Evolutionary conservation across 2,113 vertebrate genomes (phyloP), one percentile per base, ranked within the genome.

Genomic region (Pelodiscus sinensis): DNA sequence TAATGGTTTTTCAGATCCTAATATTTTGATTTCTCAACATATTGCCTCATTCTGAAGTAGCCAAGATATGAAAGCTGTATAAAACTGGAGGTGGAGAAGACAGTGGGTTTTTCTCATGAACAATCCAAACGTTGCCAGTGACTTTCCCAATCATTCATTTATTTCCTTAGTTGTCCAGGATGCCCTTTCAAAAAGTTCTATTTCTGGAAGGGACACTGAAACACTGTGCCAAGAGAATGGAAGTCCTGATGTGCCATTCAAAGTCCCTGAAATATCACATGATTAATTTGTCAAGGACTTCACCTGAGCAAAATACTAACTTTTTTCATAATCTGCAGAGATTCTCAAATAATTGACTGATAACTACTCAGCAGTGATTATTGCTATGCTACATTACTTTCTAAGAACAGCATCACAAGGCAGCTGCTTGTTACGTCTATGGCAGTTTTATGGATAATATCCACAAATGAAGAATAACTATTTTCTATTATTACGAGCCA

Each of bases 301-400:
- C 78, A 89, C 84, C 92, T n/a, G 21, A 88, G n/a, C 90, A 83
- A 78, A 75, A 24, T 51, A 21, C 52, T 85, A 87, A 82, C 81
- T 84, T 91, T 87, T 52, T 51, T 78, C 75, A 4, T 88, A 89
- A 93, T 89, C 95, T 94, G 85, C 79, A 93, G 95, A 95, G 68
- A 92, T 71, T 93, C 86, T 94, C 82, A 92, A 90, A 89, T 94
- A 88, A 91, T 90, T 95, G 94, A 96, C 92, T 88, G 94, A 89
- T 86, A 91, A 93, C 1, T 6, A 90, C 92, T 92, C 92, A 95
- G 84, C 94, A 95, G 65, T 86, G n/a, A 90, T 95, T 93, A 90
- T 84, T 94, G 85, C 62, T 2, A 27, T 73, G 91, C 92, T 95
- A 96, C 90, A 91, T 90, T 27, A 92, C 62, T 84, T 92, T 96